Percentiles rank a stretch among this genome's conserved stretches.
These are phyloP conservation scores for Ophonus ardosiacus DNA, from an alignment of 2,888 invertebrate genomes.

Conservation along the genomic window DNA sequence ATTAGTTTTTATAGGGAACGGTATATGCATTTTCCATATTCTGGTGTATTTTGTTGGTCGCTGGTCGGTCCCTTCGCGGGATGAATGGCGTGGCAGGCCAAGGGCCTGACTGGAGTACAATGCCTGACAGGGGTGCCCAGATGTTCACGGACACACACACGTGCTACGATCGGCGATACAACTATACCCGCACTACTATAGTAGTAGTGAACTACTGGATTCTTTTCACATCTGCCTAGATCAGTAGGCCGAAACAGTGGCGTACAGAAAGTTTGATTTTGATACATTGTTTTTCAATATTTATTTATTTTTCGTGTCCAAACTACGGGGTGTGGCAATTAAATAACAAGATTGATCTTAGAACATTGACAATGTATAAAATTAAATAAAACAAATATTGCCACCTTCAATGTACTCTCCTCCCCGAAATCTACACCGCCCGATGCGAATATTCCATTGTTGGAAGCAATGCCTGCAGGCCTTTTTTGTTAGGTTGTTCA, in stretches of 20 bases:
- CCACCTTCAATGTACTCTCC: too few relatives aligned
- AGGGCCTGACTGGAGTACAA: constrained; percentile 22
- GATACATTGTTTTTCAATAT: too few relatives aligned
- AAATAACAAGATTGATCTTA: too few relatives aligned
- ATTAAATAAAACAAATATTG: too few relatives aligned
- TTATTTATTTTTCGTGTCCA: too few relatives aligned
- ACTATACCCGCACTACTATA: constrained; percentile 18
- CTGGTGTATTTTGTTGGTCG: constrained; percentile 11
- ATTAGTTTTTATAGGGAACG: neutral
- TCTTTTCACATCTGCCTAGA: constrained; percentile 60
- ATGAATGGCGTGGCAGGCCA: constrained; percentile 41
- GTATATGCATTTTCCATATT: neutral
- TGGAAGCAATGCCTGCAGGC: too few relatives aligned
- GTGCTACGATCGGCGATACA: constrained; percentile 22
- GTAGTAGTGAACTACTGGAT: constrained; percentile 16
- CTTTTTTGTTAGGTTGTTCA: too few relatives aligned
- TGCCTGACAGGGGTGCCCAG: constrained; percentile 58
- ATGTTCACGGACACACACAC: constrained; percentile 50
- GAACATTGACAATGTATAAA: too few relatives aligned
- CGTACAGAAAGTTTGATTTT: neutral
- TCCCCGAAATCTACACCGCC: too few relatives aligned
- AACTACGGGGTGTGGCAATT: too few relatives aligned
- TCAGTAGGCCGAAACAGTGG: constrained; percentile 1
- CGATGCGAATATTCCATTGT: too few relatives aligned
- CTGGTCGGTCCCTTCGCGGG: constrained; percentile 40